Conservation (phyloP, 2,888 invertebrate species). For the Epirrhoe tristata region DNA sequence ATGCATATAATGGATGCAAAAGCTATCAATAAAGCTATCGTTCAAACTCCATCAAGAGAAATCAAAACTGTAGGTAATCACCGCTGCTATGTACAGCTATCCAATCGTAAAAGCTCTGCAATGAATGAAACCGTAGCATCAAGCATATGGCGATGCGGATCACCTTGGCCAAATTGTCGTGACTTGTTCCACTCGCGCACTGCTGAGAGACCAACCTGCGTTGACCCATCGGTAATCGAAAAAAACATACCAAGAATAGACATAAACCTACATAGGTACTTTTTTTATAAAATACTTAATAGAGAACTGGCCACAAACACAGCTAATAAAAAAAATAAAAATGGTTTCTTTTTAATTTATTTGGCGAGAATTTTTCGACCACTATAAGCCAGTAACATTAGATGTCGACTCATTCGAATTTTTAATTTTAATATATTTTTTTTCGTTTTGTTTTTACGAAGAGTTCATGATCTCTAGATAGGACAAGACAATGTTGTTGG, state of each 20-base stretch:
- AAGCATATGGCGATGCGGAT: constrained; percentile 49
- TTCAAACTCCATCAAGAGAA: constrained; percentile 16
- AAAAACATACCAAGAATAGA: constrained; percentile 8
- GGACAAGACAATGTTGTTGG: not conserved
- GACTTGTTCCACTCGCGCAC: constrained; percentile 38
- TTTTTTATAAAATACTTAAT: not conserved
- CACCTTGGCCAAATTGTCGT: constrained; percentile 64
- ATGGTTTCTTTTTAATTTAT: constrained; percentile 3
- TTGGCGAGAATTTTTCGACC: not conserved
- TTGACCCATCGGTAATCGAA: constrained; percentile 30
- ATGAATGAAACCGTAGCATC: constrained; percentile 50
- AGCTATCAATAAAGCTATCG: constrained; percentile 21
- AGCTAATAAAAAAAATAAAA: not conserved
- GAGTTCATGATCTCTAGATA: not conserved
- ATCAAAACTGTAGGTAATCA: constrained; percentile 27
- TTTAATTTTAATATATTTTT: not conserved
- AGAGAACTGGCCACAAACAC: constrained; percentile 6
- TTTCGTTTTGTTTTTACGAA: not conserved
- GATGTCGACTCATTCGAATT: not conserved
- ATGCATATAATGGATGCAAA: constrained; percentile 12
- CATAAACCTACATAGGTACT: constrained; percentile 3
- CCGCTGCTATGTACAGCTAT: constrained; percentile 35
- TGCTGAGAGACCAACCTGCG: constrained; percentile 28
- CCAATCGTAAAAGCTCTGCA: constrained; percentile 31
- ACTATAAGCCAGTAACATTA: constrained; percentile 7